phyloP scores from a whole-genome alignment of 2,888 invertebrate species.

The Stenodema calcarata region DNA sequence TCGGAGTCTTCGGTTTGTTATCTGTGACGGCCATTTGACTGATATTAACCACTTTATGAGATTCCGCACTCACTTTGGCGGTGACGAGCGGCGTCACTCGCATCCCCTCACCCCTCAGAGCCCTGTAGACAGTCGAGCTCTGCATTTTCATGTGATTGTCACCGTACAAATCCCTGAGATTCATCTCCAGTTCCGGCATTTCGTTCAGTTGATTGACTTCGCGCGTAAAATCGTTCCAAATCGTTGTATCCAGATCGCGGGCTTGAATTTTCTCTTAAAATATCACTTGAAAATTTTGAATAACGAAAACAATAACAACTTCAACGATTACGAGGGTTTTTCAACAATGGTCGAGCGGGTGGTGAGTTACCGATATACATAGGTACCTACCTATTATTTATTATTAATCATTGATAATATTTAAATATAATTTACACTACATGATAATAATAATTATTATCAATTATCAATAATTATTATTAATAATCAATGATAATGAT shows the following conservation, averaged over 20 bases:
- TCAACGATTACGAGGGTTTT: too few relatives aligned
- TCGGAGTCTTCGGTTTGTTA: not conserved
- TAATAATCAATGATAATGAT: too few relatives aligned
- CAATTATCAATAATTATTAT: too few relatives aligned
- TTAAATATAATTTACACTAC: too few relatives aligned
- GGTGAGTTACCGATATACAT: too few relatives aligned
- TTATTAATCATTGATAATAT: too few relatives aligned
- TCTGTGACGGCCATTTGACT: not conserved
- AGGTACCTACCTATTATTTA: too few relatives aligned
- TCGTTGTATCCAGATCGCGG: not conserved
- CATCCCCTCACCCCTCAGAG: conserved; percentile 12
- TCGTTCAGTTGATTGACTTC: too few relatives aligned
- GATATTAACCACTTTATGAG: not conserved
- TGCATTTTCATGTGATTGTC: conserved; percentile 13
- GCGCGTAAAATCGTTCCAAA: too few relatives aligned
- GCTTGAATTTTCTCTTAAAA: not conserved
- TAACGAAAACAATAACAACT: not conserved
- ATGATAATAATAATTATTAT: too few relatives aligned
- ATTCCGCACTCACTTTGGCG: not conserved
- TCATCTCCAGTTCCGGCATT: not conserved
- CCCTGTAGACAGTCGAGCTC: conserved; percentile 9
- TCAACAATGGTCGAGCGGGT: too few relatives aligned
- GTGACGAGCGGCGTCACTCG: not conserved
- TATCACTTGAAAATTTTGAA: not conserved
- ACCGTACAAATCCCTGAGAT: not conserved